Evolutionary conservation across 2,797 vertebrate species (phyloP).

Genomic region (Aulostomus chinensis): DNA sequence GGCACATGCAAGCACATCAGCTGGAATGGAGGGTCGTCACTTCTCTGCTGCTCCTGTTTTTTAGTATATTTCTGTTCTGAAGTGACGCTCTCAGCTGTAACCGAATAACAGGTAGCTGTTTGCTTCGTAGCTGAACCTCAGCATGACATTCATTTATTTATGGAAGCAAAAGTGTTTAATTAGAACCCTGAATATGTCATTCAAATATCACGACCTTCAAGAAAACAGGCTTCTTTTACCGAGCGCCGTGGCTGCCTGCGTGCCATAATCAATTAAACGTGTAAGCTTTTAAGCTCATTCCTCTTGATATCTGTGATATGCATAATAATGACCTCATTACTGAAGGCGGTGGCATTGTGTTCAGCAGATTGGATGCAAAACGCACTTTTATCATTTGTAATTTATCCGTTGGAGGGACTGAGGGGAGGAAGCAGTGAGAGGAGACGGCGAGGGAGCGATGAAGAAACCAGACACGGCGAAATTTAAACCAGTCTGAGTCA

Average conservation of each 20-base stretch:
- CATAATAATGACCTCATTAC: constrained; percentile 65
- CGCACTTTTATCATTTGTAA: constrained; percentile 47
- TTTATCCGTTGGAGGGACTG: constrained; percentile 32
- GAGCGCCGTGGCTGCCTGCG: constrained; percentile 23
- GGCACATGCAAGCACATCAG: too few relatives aligned
- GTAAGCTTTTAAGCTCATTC: constrained; percentile 64
- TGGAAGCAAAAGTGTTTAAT: constrained; percentile 50
- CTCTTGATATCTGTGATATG: constrained; percentile 61
- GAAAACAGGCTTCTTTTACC: constrained; percentile 29
- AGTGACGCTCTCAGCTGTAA: too few relatives aligned
- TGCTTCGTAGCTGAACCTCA: too few relatives aligned
- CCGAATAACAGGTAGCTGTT: constrained; percentile 1
- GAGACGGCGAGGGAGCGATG: neutral
- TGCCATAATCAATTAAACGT: constrained; percentile 65
- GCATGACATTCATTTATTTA: constrained; percentile 22
- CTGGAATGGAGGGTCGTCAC: too few relatives aligned
- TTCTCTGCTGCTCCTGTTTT: too few relatives aligned
- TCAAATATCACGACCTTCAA: constrained; percentile 59
- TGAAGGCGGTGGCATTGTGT: constrained; percentile 38
- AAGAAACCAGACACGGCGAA: constrained; percentile 44
- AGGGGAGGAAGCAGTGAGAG: neutral
- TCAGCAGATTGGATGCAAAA: constrained; percentile 45
- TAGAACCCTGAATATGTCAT: constrained; percentile 23
- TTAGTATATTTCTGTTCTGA: too few relatives aligned
- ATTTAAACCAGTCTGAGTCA: constrained; percentile 36